Base-by-base conservation (phyloP, 2,888 invertebrate genomes). In the Phyllotreta cruciferae region DNA sequence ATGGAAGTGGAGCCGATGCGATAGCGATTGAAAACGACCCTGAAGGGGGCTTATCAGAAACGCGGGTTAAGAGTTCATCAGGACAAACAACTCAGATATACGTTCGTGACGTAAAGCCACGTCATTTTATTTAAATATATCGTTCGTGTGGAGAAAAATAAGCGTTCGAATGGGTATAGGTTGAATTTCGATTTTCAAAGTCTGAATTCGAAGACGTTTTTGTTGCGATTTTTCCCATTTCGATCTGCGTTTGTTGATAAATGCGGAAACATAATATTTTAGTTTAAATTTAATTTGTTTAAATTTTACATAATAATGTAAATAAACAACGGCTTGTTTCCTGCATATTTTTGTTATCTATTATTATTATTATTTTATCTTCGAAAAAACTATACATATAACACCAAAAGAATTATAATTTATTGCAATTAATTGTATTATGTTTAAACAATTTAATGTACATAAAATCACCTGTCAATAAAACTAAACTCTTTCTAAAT, bases 21-120 rank as follows among this genome's bases (percentile, higher is more conserved):
- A 63, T 63, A 63, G n/a, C 37, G 36, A 14, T 49, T 52, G 42
- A 14, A 53, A 53, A 60, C 56, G 64, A 60, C 64, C 64, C 62
- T 62, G 65, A 45, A 10, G 57, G 36, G 41, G 44, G 34, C 24
- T 55, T 62, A 65, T 65, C 65, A 58, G 55, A 49, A 60, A 45
- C 8, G 35, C 13, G 54, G 56, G 67, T 66, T 65, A 65, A 60
- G 24, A 64, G 72, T 70, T 71, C 73, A 74, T 72, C 72, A 67
- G 74, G 73, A 73, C 74, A 74, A 74, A 73, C 70, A 72, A 70
- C 65, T 39, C 63, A 58, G 62, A 67, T 65, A 66, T 56, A 60
- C 60, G 58, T 71, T 71, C 60, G 58, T 71, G 72, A 73, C 72
- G 73, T 71, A 62, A 67, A 62, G 55, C 35, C 41, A 66, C 69